A percentile compares a stretch with the other conserved stretches of the same genome.
These are phyloP conservation scores for Papilio dardanus DNA, from an alignment of 1,140 invertebrate genomes.

Conservation along the genomic window DNA sequence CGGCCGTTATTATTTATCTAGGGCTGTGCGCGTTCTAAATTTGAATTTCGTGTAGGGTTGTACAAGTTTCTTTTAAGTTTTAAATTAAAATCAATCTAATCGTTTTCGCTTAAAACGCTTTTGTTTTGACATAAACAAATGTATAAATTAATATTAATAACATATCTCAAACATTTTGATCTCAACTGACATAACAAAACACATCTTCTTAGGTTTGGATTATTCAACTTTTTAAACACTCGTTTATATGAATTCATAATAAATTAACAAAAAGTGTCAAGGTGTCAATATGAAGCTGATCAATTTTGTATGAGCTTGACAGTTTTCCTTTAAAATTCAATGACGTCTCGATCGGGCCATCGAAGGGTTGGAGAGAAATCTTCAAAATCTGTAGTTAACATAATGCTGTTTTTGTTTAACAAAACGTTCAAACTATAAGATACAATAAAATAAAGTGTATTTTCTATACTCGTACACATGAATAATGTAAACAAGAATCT, in stretches of 20 bases:
- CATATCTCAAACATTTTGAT: too few relatives aligned
- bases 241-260: conserved; percentile 4
- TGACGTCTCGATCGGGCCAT: background rate
- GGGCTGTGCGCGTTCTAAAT: conserved; percentile 5
- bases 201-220: background rate
- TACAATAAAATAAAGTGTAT: background rate
- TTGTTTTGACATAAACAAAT: too few relatives aligned
- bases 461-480: background rate
- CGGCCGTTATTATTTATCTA: conserved; percentile 29
- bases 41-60: background rate
- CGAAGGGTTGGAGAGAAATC: conserved; percentile 11
- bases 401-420: conserved; percentile 13
- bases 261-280: conserved; percentile 3
- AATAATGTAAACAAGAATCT: background rate
- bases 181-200: background rate
- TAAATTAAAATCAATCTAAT: background rate
- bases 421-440: background rate
- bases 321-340: conserved; percentile 22
- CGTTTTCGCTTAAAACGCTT: too few relatives aligned
- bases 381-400: conserved; percentile 1
- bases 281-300: conserved; percentile 15
- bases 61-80: background rate
- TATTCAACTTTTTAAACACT: background rate
- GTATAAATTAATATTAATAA: too few relatives aligned
- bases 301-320: conserved; percentile 13